Base-by-base conservation (phyloP, 2,797 vertebrate genomes). In the Picus viridis region DNA sequence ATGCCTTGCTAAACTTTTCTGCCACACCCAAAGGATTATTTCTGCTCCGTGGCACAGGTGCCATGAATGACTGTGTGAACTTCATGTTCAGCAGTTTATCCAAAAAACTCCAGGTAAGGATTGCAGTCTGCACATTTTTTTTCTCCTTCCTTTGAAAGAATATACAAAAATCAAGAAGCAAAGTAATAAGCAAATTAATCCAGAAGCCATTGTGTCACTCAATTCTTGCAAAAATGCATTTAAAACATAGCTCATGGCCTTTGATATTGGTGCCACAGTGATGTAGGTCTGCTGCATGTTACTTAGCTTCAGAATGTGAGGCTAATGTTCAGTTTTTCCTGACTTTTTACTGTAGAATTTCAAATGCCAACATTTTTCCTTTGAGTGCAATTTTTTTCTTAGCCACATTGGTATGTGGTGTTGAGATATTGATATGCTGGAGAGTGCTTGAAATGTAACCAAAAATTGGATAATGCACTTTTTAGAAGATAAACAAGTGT, bases 1-100 rank as follows among this genome's bases (percentile, higher is more conserved):
- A 99, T 96, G 98, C 98, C 89, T 97, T 99, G 96, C 95, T 99
- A 83, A 98, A 98, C 97, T 99, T 99, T 96, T 98, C 98, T 62
- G 97, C 98, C 6, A 99, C 99, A 12, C 99, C 99, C 30, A 99
- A 98, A 97, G 99, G 99, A 82, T 97, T 99, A 29, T 95, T 99
- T 56, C 98, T 99, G 84, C 98, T 99, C 63, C 98, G 99, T 74
- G 98, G 98, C 96, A 99, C 98, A 6, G 99, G 98, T 70, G 98
- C 98, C 83, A 97, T 99, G 68, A 97, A 97, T 22, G 98, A 99
- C 78, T 99, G 98, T 71, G 97, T 99, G 86, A 97, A 97, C 82
- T 98, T 99, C 96, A 99, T 99, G 99, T 98, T 99, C 96, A 98
- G 97, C 41, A 98, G 94, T 93, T 98, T 99, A 63, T 98, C 98